These are phyloP conservation scores for Calephelis perditalis DNA, from an alignment of 2,888 invertebrate species.

Conservation along the genomic window DNA sequence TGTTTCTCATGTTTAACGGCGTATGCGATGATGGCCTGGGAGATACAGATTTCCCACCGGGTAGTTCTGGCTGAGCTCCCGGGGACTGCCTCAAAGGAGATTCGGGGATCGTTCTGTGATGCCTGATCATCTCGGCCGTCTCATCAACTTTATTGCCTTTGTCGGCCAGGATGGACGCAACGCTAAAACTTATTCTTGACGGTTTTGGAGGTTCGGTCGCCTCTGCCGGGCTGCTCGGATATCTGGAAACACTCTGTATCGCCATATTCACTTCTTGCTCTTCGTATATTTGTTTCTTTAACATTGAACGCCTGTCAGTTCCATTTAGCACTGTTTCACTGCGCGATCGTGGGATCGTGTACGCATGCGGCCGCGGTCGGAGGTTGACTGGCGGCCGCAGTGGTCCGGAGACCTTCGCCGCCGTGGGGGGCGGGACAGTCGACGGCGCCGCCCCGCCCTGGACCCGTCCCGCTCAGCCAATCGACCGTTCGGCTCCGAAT, in stretches of 20 bases:
- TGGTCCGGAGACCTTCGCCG: slow-evolving; percentile 45
- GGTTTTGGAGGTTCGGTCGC: slow-evolving; percentile 80
- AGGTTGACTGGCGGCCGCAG: slow-evolving; percentile 61
- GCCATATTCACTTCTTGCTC: slow-evolving; percentile 81
- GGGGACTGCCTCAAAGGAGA: slow-evolving; percentile 69
- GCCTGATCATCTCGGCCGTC: slow-evolving; percentile 68
- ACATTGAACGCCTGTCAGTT: slow-evolving; percentile 78
- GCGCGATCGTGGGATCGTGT: slow-evolving; percentile 65
- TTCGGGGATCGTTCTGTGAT: slow-evolving; percentile 71
- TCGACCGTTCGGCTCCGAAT: slow-evolving; percentile 64
- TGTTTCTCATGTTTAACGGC: slow-evolving; percentile 60
- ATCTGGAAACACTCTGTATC: slow-evolving; percentile 82
- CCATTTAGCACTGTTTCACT: slow-evolving; percentile 69
- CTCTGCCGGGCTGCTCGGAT: slow-evolving; percentile 81
- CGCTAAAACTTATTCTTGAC: slow-evolving; percentile 89
- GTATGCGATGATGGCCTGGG: slow-evolving; percentile 64
- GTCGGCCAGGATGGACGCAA: slow-evolving; percentile 91
- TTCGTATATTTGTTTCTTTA: slow-evolving; percentile 78
- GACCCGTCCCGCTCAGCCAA: slow-evolving; percentile 65
- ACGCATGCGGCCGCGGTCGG: slow-evolving; percentile 74
- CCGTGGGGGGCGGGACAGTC: slow-evolving; percentile 39
- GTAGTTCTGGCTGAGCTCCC: slow-evolving; percentile 64
- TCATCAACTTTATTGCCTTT: slow-evolving; percentile 77
- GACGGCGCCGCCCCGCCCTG: slow-evolving; percentile 33
- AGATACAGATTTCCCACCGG: slow-evolving; percentile 59